These are phyloP conservation scores for Rhyacophila evoluta DNA, from an alignment of 2,888 invertebrate species.

Conservation along the genomic window DNA sequence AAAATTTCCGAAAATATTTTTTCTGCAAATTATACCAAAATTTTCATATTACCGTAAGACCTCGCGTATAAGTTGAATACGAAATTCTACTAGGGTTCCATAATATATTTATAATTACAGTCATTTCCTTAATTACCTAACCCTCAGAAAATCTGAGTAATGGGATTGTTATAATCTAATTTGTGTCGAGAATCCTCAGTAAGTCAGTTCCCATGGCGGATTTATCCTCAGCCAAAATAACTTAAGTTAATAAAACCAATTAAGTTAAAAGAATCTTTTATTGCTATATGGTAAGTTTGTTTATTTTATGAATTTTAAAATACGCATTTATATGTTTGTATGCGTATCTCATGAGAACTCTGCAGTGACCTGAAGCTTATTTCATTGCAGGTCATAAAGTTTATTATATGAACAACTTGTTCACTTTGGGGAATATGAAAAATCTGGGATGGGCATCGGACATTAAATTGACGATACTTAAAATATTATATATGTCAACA, in stretches of 20 bases:
- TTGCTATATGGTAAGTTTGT: neutral
- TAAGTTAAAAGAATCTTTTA: neutral
- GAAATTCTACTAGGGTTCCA: constrained; percentile 4
- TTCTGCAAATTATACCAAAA: neutral
- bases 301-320: neutral
- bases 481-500: too few species aligned
- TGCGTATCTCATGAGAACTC: neutral
- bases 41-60: neutral
- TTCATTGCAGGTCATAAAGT: constrained; percentile 2
- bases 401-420: neutral
- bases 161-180: constrained; percentile 24
- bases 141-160: constrained; percentile 24
- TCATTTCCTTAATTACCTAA: constrained; percentile 13
- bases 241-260: constrained; percentile 20
- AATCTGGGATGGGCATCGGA: neutral
- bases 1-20: neutral
- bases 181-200: neutral
- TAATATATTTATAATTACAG: constrained; percentile 24
- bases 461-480: neutral
- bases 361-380: neutral
- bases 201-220: neutral
- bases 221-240: neutral
- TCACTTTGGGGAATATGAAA: neutral
- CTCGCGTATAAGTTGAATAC: neutral
- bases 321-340: neutral